Evolutionary conservation across 1,140 invertebrate genomes (phyloP).

Genomic region (Nasonia giraulti): DNA sequence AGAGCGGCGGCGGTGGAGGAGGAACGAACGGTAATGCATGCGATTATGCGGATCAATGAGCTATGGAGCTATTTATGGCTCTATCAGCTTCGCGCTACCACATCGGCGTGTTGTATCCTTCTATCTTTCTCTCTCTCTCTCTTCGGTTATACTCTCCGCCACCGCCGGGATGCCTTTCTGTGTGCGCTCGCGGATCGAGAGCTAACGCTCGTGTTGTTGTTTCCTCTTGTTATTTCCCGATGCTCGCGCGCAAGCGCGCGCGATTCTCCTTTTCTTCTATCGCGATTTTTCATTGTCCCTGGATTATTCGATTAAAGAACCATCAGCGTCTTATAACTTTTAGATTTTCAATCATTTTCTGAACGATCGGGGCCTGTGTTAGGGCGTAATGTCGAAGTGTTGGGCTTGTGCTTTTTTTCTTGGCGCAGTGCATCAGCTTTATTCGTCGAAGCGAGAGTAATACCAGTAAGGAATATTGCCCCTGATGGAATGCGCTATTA

Average conservation of each 20-base stretch:
- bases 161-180: constrained; percentile 6
- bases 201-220: neutral
- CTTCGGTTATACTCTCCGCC: neutral
- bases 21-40: constrained; percentile 68
- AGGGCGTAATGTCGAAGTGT: constrained; percentile 3
- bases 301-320: constrained; percentile 49
- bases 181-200: neutral
- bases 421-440: neutral
- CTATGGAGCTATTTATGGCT: constrained; percentile 72
- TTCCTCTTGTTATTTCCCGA: neutral
- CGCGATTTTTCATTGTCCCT: constrained; percentile 40
- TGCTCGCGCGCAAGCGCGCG: neutral
- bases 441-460: neutral
- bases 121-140: neutral
- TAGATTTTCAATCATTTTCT: constrained; percentile 48
- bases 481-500: neutral
- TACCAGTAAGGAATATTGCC: neutral
- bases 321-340: constrained; percentile 13
- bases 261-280: constrained; percentile 24
- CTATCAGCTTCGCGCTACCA: constrained; percentile 64
- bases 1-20: constrained; percentile 29
- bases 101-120: constrained; percentile 42
- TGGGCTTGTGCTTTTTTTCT: constrained; percentile 1
- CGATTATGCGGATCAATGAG: constrained; percentile 73
- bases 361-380: neutral